phyloP scores from a whole-genome alignment of 2,888 invertebrate species.

The Callyntrura guangdongensis region DNA sequence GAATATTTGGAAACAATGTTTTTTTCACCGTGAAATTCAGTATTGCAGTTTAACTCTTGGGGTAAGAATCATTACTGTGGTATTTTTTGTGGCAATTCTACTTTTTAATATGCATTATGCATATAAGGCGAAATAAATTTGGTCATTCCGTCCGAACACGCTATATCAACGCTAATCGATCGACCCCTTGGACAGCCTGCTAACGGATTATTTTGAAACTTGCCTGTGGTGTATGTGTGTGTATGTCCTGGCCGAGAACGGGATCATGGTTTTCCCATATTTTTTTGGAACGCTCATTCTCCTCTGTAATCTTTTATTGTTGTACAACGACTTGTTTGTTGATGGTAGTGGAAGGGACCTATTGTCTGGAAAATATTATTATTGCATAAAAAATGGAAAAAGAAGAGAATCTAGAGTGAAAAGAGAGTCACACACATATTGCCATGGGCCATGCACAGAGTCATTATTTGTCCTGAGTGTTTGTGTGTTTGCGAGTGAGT shows the following conservation, averaged over 20 bases:
- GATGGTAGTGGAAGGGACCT: constrained; percentile 39
- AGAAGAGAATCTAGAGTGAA: background rate
- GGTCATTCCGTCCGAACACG: no score
- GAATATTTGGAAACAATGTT: no score
- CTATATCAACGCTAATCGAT: no score
- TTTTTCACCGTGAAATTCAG: no score
- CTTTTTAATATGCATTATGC: no score
- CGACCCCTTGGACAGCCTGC: no score
- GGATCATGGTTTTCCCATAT: background rate
- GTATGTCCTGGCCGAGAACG: background rate
- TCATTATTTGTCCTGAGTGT: background rate
- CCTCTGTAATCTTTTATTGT: background rate
- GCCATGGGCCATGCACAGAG: background rate
- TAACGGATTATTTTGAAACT: no score
- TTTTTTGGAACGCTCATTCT: background rate
- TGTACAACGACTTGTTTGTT: constrained; percentile 14
- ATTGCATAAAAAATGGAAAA: background rate
- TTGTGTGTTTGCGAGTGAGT: constrained; percentile 33
- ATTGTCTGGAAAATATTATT: constrained; percentile 7
- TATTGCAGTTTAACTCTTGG: no score
- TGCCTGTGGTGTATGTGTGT: no score
- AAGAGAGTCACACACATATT: background rate
- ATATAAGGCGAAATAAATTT: no score
- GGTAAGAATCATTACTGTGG: no score
- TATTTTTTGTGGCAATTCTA: no score